Conservation (phyloP, 1,140 invertebrate genomes). For the Acyrthosiphon pisum region DNA sequence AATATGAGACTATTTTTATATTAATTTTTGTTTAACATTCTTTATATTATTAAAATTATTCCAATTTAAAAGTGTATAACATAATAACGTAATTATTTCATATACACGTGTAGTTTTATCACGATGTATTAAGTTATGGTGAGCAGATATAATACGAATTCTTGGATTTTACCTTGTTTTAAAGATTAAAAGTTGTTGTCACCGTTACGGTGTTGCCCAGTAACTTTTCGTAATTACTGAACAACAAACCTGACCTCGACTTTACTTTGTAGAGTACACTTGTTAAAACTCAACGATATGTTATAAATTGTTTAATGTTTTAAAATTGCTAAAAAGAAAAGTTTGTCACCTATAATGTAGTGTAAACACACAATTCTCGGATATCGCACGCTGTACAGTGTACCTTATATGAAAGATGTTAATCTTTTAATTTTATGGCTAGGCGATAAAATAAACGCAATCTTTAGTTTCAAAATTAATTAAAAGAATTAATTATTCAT, state of each 20-base stretch:
- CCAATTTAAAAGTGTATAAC: background rate
- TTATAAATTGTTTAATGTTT: background rate
- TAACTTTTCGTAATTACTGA: background rate
- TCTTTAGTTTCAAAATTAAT: constrained; percentile 1
- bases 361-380: background rate
- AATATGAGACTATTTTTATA: background rate
- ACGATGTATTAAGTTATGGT: background rate
- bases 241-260: background rate
- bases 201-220: background rate
- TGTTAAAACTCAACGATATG: background rate
- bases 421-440: background rate
- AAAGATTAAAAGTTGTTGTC: constrained; percentile 12
- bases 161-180: background rate
- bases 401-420: background rate
- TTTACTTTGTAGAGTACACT: background rate
- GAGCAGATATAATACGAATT: background rate
- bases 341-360: background rate
- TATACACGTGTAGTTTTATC: background rate
- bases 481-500: background rate
- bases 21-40: background rate
- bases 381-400: background rate
- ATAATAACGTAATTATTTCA: background rate
- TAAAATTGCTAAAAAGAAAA: background rate
- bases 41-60: background rate
- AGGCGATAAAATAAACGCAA: background rate